phyloP scores from a whole-genome alignment of 2,888 invertebrate species.

The Stegana nigrithorax region DNA sequence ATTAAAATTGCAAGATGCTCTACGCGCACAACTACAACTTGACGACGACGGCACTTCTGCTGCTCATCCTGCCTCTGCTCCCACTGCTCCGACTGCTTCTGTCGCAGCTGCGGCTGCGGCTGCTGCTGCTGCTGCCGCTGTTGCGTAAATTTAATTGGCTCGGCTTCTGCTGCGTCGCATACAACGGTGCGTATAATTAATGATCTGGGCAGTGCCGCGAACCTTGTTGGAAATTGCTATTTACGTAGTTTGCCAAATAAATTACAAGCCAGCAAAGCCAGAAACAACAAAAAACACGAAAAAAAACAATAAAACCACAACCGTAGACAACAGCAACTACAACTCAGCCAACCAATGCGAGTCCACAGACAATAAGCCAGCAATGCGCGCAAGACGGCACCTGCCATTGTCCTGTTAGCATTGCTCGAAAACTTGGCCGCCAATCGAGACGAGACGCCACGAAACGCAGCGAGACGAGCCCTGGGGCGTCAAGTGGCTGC shows the following conservation, averaged over 20 bases:
- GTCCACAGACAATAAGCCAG: too few relatives aligned
- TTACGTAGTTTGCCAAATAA: not conserved
- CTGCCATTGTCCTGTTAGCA: too few relatives aligned
- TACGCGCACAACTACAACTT: not conserved
- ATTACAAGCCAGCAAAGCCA: not conserved
- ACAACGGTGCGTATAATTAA: slow-evolving; percentile 53
- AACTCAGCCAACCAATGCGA: too few relatives aligned
- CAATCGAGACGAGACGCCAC: too few relatives aligned
- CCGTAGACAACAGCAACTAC: too few relatives aligned
- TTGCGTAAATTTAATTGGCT: slow-evolving; percentile 52
- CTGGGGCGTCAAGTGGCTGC: too few relatives aligned
- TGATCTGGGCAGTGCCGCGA: slow-evolving; percentile 35
- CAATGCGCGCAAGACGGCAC: too few relatives aligned
- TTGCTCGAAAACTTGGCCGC: too few relatives aligned
- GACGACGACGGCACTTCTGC: not conserved
- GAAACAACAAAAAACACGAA: not conserved
- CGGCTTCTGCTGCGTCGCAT: slow-evolving; percentile 17
- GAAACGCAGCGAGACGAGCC: too few relatives aligned
- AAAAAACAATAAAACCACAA: too few relatives aligned
- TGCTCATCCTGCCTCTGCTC: not conserved
- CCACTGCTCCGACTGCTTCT: not conserved
- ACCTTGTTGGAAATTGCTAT: not conserved
- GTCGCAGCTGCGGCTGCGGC: not conserved
- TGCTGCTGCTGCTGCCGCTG: not conserved
- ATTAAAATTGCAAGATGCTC: slow-evolving; percentile 54